phyloP scores from a whole-genome alignment of 2,888 invertebrate genomes.

The Orgyia antiqua region DNA sequence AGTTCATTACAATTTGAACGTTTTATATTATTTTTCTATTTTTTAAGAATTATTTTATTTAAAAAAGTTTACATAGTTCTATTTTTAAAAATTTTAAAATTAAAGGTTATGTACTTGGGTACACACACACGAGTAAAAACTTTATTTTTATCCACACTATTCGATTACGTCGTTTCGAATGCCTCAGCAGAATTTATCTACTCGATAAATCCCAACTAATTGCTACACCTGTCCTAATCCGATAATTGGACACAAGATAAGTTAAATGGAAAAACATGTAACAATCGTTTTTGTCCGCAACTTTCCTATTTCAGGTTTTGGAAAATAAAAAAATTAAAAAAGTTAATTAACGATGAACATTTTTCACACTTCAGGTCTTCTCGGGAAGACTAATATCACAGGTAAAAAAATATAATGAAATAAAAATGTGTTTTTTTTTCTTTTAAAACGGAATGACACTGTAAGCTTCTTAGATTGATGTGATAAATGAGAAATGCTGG shows the following conservation, averaged over 20 bases:
- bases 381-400: constrained; percentile 79
- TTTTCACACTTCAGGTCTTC: constrained; percentile 80
- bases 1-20: too few relatives aligned
- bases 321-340: constrained; percentile 59
- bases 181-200: constrained; percentile 37
- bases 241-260: constrained; percentile 44
- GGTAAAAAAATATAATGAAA: constrained; percentile 58
- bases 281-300: constrained; percentile 66
- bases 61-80: too few relatives aligned
- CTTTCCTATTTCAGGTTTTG: constrained; percentile 75
- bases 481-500: constrained; percentile 35
- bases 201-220: constrained; percentile 51
- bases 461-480: constrained; percentile 33
- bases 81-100: too few relatives aligned
- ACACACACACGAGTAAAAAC: too few relatives aligned
- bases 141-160: constrained; percentile 1
- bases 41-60: too few relatives aligned
- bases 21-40: too few relatives aligned
- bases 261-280: constrained; percentile 33
- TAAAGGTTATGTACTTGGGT: too few relatives aligned
- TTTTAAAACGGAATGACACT: constrained; percentile 59
- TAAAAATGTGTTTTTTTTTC: constrained; percentile 57
- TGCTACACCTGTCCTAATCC: constrained; percentile 43
- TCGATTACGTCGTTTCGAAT: constrained; percentile 31
- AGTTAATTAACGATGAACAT: constrained; percentile 74